Evolutionary conservation across 2,113 vertebrate species (phyloP), one percentile per base, ranked within the genome.

Genomic region (Hippotragus niger): DNA sequence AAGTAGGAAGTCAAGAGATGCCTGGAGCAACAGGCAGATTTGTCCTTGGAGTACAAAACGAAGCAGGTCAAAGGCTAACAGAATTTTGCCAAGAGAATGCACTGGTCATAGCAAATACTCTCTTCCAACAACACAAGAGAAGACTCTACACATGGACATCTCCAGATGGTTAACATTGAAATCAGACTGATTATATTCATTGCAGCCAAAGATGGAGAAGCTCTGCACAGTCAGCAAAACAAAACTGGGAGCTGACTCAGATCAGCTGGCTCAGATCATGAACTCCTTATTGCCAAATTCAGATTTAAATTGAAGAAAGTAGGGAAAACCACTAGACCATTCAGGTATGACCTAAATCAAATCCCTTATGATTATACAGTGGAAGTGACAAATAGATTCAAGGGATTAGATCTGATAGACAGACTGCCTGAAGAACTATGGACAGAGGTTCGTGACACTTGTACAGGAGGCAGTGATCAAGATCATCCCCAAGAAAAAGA

Each of bases 361-460:
- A 67, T 67, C 33, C 64, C 33, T 67, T n/a, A 67, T 2, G 0
- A 67, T 67, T 36, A 67, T 36, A 67, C 33, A 19, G 33, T n/a
- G 16, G 64, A 67, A 67, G 64, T n/a, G 33, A 67, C 16, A 67
- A 67, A 67, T 67, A n/a, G 33, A 67, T 36, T 67, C 33, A n/a
- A 67, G 64, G 33, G 33, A 36, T 36, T 67, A 67, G 64, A 67
- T 67, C 64, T 67, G 64, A 67, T 67, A 21, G 17, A 64, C 62
- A 64, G 31, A 67, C 3, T 67, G 17, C 64, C 64, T 36, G 33
- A 67, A 67, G 33, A 67, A 67, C 17, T 67, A 36, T 67, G 64
- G 17, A 36, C 3, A 0, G 64, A 67, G 4, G 33, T 67, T 67
- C 0, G 0, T 67, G 64, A 36, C 64, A 36, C 7, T 67, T 67